Evolutionary conservation across 1,140 invertebrate genomes (phyloP).

Genomic region (Babylonia areolata): DNA sequence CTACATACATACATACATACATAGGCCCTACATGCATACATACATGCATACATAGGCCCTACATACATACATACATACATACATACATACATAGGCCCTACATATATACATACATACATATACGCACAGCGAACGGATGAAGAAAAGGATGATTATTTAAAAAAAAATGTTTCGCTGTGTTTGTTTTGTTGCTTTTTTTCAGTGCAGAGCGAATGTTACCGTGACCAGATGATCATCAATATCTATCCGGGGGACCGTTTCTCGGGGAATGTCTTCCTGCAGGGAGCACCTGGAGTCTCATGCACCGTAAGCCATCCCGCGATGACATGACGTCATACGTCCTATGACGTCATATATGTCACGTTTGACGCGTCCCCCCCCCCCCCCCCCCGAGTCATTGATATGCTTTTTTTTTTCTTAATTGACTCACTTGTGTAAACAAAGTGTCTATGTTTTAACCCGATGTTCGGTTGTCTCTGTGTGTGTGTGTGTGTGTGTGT

Average conservation of each 20-base stretch:
- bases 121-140: too few relatives aligned
- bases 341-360: too few relatives aligned
- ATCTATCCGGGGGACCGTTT: neutral
- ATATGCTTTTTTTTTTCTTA: too few relatives aligned
- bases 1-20: neutral
- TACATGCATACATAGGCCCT: conserved; percentile 6
- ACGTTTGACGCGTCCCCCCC: too few relatives aligned
- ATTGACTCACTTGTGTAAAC: too few relatives aligned
- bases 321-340: too few relatives aligned
- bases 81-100: neutral
- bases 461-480: too few relatives aligned
- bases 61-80: conserved; percentile 25
- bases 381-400: too few relatives aligned
- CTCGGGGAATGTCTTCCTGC: neutral
- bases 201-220: neutral
- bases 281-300: neutral
- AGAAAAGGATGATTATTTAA: too few relatives aligned
- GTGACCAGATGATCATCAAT: conserved; percentile 7
- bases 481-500: too few relatives aligned
- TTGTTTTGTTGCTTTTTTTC: neutral
- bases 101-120: neutral
- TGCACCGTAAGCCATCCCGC: neutral
- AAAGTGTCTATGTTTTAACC: too few relatives aligned
- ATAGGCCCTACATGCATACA: neutral
- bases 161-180: too few relatives aligned